Evolutionary conservation across 2,113 vertebrate species (phyloP).

Genomic region (Archocentrus centrarchus): DNA sequence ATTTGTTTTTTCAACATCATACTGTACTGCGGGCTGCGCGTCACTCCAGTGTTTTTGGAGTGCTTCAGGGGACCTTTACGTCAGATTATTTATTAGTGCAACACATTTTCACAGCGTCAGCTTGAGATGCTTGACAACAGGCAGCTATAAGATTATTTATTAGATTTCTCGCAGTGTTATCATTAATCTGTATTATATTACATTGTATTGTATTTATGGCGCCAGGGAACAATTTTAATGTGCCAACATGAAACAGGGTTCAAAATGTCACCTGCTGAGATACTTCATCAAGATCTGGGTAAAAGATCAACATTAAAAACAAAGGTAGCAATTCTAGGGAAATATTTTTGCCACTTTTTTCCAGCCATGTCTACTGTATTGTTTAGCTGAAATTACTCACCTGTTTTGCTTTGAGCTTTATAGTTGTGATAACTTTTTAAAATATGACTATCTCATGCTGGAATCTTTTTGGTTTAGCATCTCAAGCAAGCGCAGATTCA

Average conservation of each 20-base stretch:
- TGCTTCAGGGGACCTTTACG: constrained; percentile 69
- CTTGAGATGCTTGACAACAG: constrained; percentile 35
- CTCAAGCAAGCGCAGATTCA: neutral
- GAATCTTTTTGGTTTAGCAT: neutral
- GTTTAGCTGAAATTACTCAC: neutral
- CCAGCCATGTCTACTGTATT: neutral
- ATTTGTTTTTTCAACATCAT: constrained; percentile 75
- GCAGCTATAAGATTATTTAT: constrained; percentile 19
- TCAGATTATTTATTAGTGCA: constrained; percentile 75
- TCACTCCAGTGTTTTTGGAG: constrained; percentile 75
- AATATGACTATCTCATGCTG: neutral
- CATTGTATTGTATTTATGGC: neutral
- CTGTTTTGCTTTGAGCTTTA: neutral
- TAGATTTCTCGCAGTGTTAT: neutral
- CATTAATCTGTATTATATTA: neutral
- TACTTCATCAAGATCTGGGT: too few species aligned
- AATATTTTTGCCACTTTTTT: neutral
- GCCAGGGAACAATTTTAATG: neutral
- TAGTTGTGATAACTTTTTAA: neutral
- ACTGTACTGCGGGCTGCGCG: constrained; percentile 71
- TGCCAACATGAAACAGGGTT: neutral
- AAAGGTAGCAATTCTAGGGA: neutral
- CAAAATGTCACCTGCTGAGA: too few species aligned
- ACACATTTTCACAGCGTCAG: constrained; percentile 63
- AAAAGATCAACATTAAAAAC: neutral